Evolutionary conservation across 2,888 invertebrate genomes (phyloP).

Genomic region (Crocallis elinguaria): DNA sequence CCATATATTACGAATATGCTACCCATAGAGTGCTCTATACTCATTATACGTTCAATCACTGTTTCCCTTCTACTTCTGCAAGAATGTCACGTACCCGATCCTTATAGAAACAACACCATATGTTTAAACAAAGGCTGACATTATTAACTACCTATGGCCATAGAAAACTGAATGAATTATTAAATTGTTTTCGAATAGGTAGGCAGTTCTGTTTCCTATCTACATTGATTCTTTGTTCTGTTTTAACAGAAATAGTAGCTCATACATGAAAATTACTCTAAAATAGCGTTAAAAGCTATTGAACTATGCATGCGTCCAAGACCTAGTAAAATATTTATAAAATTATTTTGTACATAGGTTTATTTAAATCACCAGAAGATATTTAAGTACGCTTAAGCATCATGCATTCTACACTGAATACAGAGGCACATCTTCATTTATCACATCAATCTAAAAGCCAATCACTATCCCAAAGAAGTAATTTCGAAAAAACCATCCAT

Average conservation of each 20-base stretch:
- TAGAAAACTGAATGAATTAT: slow-evolving; percentile 23
- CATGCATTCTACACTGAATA: slow-evolving; percentile 25
- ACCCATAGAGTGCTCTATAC: too few relatives aligned
- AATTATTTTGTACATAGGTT: too few relatives aligned
- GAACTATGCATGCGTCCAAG: too few relatives aligned
- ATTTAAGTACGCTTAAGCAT: slow-evolving; percentile 1
- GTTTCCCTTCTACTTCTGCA: slow-evolving; percentile 24
- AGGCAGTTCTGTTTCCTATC: too few relatives aligned
- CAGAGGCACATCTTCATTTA: slow-evolving; percentile 30
- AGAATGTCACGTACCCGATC: slow-evolving; percentile 28
- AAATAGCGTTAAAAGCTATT: too few relatives aligned
- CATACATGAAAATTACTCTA: too few relatives aligned
- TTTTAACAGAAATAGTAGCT: not conserved
- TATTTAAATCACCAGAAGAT: too few relatives aligned
- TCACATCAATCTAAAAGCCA: slow-evolving; percentile 26
- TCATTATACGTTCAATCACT: slow-evolving; percentile 8
- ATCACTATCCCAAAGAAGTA: slow-evolving; percentile 6
- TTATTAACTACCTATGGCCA: slow-evolving; percentile 20
- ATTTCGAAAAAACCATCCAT: not conserved
- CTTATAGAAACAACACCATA: slow-evolving; percentile 31
- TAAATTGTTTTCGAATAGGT: slow-evolving; percentile 22
- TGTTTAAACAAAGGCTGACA: slow-evolving; percentile 32
- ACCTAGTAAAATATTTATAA: too few relatives aligned
- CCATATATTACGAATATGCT: too few relatives aligned
- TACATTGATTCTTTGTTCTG: not conserved